Conservation (phyloP, 2,113 vertebrate species). For the Natator depressus region DNA sequence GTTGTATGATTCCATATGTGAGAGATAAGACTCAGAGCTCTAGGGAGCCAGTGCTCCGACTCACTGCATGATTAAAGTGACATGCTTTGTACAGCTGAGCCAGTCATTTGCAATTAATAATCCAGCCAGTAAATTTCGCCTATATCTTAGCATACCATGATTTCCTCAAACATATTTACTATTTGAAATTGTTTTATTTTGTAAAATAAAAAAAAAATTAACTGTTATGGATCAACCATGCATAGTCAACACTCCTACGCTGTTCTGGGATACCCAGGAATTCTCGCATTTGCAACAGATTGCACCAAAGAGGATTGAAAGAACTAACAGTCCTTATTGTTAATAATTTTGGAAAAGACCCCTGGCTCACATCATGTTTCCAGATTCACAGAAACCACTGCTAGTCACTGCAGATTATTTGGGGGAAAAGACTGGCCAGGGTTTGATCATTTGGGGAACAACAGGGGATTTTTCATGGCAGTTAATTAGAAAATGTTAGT, state of each 20-base stretch:
- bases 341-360: conserved; percentile 41
- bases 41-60: background rate
- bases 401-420: background rate
- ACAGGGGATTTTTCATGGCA: background rate
- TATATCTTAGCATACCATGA: background rate
- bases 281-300: conserved; percentile 65
- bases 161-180: background rate
- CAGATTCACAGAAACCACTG: background rate
- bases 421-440: background rate
- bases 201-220: background rate
- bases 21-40: conserved; percentile 30
- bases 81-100: conserved; percentile 16
- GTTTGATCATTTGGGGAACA: background rate
- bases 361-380: background rate
- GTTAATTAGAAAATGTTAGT: background rate
- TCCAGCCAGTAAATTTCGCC: conserved; percentile 2
- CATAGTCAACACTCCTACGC: conserved; percentile 70
- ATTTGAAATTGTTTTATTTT: conserved; percentile 18
- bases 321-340: conserved; percentile 38
- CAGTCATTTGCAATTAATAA: conserved; percentile 38
- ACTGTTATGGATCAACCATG: conserved; percentile 45
- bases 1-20: background rate
- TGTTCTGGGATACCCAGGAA: conserved; percentile 66
- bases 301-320: conserved; percentile 48
- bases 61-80: conserved; percentile 33